Conservation (phyloP, 2,888 invertebrate genomes). For the Anthrax anthrax region DNA sequence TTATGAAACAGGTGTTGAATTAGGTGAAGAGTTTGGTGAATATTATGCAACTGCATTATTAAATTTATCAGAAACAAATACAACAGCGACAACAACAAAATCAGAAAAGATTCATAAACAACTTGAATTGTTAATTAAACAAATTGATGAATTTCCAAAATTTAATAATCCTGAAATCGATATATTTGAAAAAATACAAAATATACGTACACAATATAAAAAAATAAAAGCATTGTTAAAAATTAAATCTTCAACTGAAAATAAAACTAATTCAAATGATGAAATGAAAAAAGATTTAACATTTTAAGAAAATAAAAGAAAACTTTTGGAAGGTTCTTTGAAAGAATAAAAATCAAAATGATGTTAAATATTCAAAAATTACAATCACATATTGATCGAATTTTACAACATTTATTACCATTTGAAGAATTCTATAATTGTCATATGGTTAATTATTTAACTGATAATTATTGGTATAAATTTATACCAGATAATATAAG, state of each 20-base stretch:
- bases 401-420: slow-evolving; percentile 43
- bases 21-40: slow-evolving; percentile 65
- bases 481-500: slow-evolving; percentile 42
- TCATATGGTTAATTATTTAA: slow-evolving; percentile 64
- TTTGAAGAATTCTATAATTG: slow-evolving; percentile 52
- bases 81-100: slow-evolving; percentile 27
- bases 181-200: slow-evolving; percentile 44
- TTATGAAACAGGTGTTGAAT: slow-evolving; percentile 58
- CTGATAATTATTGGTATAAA: slow-evolving; percentile 47
- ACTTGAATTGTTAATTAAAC: slow-evolving; percentile 40
- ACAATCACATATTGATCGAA: slow-evolving; percentile 35
- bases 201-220: slow-evolving; percentile 52
- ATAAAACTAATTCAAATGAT: slow-evolving; percentile 11
- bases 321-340: background rate
- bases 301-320: slow-evolving; percentile 15
- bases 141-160: slow-evolving; percentile 49
- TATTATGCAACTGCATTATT: slow-evolving; percentile 48
- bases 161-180: slow-evolving; percentile 51
- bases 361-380: slow-evolving; percentile 19
- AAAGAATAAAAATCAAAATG: too few species aligned
- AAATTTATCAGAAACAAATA: too few species aligned
- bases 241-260: slow-evolving; percentile 2
- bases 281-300: slow-evolving; percentile 20
- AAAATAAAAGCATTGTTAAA: slow-evolving; percentile 48
- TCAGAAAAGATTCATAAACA: slow-evolving; percentile 41